Conservation (phyloP, 2,113 vertebrate species). For the Antechinus stuartii region DNA sequence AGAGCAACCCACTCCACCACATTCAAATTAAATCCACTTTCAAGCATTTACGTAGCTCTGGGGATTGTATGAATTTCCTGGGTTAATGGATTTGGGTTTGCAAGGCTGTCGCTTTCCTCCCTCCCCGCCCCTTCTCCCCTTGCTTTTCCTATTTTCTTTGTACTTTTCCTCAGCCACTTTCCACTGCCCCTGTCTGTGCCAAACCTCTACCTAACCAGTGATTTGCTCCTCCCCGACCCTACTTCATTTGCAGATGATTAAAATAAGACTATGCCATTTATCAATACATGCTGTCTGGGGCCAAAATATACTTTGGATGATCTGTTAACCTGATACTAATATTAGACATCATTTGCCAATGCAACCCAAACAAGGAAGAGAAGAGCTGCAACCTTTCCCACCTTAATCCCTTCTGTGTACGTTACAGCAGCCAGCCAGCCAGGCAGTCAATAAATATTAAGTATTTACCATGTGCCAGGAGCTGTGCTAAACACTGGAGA, state of each 20-base stretch:
- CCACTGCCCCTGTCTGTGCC: not conserved
- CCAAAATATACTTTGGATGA: not conserved
- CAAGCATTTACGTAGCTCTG: not conserved
- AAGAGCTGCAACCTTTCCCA: not conserved
- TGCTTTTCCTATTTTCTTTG: not conserved
- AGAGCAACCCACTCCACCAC: not conserved
- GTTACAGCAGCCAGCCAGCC: not conserved
- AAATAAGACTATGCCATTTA: not conserved
- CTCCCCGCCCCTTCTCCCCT: not conserved
- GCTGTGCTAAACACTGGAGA: not conserved
- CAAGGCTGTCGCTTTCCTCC: not conserved
- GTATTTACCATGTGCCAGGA: not conserved
- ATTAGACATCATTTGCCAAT: not conserved
- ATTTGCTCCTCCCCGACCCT: not conserved
- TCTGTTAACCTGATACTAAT: not conserved
- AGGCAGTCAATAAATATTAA: not conserved
- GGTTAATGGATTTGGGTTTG: not conserved
- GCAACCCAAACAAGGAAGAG: not conserved
- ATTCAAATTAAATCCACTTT: not conserved
- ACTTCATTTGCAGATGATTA: not conserved
- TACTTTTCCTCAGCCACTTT: not conserved
- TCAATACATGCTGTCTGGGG: not conserved
- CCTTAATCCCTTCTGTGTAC: not conserved
- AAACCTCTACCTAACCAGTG: not conserved
- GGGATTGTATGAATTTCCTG: not conserved